Base-by-base conservation (phyloP, 2,113 vertebrate species). In the Vireo altiloquus region DNA sequence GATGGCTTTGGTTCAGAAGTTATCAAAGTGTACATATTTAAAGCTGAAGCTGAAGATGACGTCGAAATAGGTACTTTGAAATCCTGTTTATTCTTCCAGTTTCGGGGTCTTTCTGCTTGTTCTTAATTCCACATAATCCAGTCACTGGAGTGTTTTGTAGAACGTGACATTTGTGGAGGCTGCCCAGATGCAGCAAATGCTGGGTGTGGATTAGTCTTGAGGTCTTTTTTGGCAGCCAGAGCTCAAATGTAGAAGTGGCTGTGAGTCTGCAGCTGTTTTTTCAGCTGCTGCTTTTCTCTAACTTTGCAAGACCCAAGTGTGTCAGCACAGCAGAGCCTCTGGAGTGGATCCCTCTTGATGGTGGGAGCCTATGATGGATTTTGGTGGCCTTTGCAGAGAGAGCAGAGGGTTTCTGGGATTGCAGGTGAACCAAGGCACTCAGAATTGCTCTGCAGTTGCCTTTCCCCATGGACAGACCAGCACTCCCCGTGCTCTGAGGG, bases 21-120 rank as follows among this genome's bases (percentile, higher is more conserved):
- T 96, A 99, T 99, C 97, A 99, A 99, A 98, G 99, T 99, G 88
- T 99, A 99, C 97, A 99, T 99, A 97, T 99, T 99, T 97, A 99
- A 99, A 98, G 99, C 99, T 54, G 99, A 99, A 96, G 99, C 99
- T 72, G 99, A 99, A 96, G 99, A 99, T 96, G 99, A 99, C 98
- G 99, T 99, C n/a, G 98, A 99, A 98, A 99, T 99, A 97, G 99
- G 99, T 98, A 98, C 49, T 89, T 94, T 77, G 49, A 84, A 91
- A 70, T 94, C 92, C 71, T 87, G 0, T 69, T 54, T 87, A 17
- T 90, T 96, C 15, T 77, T 61, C 31, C 52, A 54, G 12, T 81
- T 92, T 77, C 5, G 10, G 33, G 37, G 37, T 40, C 14, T 57
- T 70, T 37, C 44, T 69, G 44, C 27, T 70, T 76, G 44, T 31